Base-by-base conservation (phyloP, 35 echinoderm and acorn worm species). In the Stichopus chloronotus region DNA sequence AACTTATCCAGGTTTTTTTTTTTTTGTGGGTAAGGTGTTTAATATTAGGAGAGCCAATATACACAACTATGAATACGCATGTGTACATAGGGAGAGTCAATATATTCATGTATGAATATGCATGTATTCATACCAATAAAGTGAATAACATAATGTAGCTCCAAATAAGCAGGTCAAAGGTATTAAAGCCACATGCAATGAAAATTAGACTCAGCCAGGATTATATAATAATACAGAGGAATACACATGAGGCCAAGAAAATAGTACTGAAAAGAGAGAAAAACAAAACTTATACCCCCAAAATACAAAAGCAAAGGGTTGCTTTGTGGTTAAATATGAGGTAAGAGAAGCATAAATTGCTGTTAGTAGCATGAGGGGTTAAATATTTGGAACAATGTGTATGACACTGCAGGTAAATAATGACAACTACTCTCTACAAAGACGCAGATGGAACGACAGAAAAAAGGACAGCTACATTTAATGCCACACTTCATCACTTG, bases 181-280 rank as follows among this genome's bases (percentile, higher is more conserved):
- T 81, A 24, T 54, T 54, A 81, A 72, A 81, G 78, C 78, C 78
- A 54, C 78, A 81, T 81, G 78, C 78, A 81, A 54, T 81, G 78
- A 8, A 81, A 12, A 12, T 81, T 17, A 17, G 11, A 24, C 78
- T 81, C 78, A 81, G 78, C 78, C 78, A 54, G 78, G 78, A 24
- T 81, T 81, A 81, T 24, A 20, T 43, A 81, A 30, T 22, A 22
- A 17, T 81, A 54, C 22, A 21, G 78, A 43, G 11, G 13, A 81
- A 81, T 19, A 54, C 11, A 4, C 10, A 21, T 10, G 13, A 81
- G 22, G 52, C 78, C 23, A 81, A 81, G 12, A 81, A 19, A 81
- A 30, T 43, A 43, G 30, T 43, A 43, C 30, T 43, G 30, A 21
- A 81, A 81, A 8, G 61, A 81, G 22, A 81, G 4, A 21, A 30